phyloP scores from a whole-genome alignment of 2,113 vertebrate genomes.

The Tragelaphus imberbis region DNA sequence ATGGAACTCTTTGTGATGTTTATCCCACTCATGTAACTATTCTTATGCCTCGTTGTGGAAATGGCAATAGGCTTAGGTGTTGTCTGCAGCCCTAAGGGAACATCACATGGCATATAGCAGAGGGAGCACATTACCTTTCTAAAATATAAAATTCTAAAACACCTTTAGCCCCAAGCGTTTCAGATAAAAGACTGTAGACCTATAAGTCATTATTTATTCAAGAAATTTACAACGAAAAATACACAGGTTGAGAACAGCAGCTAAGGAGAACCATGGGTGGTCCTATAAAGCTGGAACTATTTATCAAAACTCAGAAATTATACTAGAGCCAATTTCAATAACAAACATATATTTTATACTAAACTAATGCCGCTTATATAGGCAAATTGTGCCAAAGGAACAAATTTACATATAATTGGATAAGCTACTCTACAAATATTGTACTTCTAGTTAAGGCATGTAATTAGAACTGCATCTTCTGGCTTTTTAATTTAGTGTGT shows the following conservation, averaged over 20 bases:
- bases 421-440: conserved; percentile 25
- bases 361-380: not conserved
- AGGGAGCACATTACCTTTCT: too few species aligned
- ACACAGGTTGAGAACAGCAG: not conserved
- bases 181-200: not conserved
- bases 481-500: not conserved
- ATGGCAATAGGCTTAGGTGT: not conserved
- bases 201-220: not conserved
- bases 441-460: not conserved
- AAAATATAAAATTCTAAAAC: not conserved
- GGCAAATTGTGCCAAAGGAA: not conserved
- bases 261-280: not conserved
- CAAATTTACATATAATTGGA: conserved; percentile 50
- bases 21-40: not conserved
- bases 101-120: fast-evolving
- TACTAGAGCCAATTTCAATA: not conserved
- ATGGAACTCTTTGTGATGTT: not conserved
- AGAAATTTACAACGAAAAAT: not conserved
- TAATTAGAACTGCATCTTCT: conserved; percentile 1
- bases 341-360: conserved; percentile 7
- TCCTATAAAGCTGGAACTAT: not conserved
- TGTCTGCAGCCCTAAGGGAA: not conserved
- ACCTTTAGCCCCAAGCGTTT: not conserved
- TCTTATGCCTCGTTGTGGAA: not conserved
- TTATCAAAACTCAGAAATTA: not conserved